A percentile compares a stretch with the other conserved stretches of the same genome.
phyloP scores from a whole-genome alignment of 2,888 invertebrate species.

The Euplexia lucipara region DNA sequence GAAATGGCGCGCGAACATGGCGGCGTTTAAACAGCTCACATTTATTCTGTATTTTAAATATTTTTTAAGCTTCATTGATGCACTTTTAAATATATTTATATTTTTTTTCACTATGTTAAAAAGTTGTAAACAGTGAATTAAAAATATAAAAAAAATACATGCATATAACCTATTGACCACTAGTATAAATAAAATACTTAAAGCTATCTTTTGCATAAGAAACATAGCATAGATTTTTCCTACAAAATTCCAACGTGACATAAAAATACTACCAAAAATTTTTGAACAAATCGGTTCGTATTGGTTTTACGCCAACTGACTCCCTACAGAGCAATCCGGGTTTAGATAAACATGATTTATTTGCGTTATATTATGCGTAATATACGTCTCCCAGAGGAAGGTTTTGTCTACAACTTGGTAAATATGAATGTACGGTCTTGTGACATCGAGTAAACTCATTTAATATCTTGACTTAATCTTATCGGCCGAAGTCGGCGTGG shows the following conservation, averaged over 20 bases:
- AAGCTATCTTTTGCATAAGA: too few species aligned
- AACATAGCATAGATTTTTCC: not conserved
- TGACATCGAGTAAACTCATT: constrained; percentile 5
- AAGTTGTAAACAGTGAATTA: too few species aligned
- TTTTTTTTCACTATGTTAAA: too few species aligned
- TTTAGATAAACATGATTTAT: constrained; percentile 69
- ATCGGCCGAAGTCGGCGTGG: too few species aligned
- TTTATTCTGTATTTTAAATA: too few species aligned
- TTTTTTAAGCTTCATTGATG: too few species aligned
- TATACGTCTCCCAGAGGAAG: constrained; percentile 63
- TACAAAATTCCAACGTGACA: not conserved
- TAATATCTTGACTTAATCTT: constrained; percentile 6
- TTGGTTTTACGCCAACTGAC: constrained; percentile 53
- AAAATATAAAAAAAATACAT: too few species aligned
- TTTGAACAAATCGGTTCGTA: constrained; percentile 42
- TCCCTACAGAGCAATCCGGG: constrained; percentile 62
- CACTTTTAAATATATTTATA: too few species aligned
- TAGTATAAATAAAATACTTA: too few species aligned
- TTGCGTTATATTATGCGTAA: constrained; percentile 50
- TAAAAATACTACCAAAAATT: constrained; percentile 2
- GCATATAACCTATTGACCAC: too few species aligned
- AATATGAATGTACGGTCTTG: constrained; percentile 28
- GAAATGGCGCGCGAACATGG: too few species aligned
- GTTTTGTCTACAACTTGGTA: constrained; percentile 24
- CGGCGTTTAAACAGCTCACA: too few species aligned